These are phyloP conservation scores for Thaleichthys pacificus DNA, from an alignment of 2,797 vertebrate species.

Conservation along the genomic window DNA sequence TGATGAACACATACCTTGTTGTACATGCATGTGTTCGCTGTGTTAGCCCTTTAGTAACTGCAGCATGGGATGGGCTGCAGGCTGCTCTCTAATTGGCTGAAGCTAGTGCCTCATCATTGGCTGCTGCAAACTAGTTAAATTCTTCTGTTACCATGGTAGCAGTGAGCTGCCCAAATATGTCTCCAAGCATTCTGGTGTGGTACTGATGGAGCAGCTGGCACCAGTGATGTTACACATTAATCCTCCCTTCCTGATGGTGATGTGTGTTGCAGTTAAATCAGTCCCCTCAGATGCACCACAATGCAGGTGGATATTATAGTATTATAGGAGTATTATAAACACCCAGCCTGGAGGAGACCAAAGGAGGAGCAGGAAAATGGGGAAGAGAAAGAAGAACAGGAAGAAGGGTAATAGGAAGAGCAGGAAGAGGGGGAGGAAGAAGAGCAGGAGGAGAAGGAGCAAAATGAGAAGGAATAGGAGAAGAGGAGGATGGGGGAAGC, in stretches of 20 bases:
- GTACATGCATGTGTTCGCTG: constrained; percentile 35
- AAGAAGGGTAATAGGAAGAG: not conserved
- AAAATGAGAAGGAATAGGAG: not conserved
- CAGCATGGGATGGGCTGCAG: constrained; percentile 77
- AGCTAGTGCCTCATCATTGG: constrained; percentile 77
- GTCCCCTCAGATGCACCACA: constrained; percentile 48
- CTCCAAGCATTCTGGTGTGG: constrained; percentile 66
- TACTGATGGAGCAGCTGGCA: constrained; percentile 71
- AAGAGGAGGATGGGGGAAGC: not conserved
- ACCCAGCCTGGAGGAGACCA: too few relatives aligned
- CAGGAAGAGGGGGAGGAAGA: too few relatives aligned
- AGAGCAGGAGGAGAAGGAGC: too few relatives aligned
- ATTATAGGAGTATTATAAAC: not conserved
- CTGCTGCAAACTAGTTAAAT: constrained; percentile 80
- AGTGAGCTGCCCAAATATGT: constrained; percentile 83
- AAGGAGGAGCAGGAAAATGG: not conserved
- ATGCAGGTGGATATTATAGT: not conserved
- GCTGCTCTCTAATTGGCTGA: constrained; percentile 74
- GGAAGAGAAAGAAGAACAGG: not conserved
- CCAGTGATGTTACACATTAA: constrained; percentile 50
- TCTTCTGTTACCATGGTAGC: constrained; percentile 86
- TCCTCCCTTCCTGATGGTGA: constrained; percentile 47
- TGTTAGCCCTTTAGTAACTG: constrained; percentile 64
- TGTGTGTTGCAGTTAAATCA: constrained; percentile 61
- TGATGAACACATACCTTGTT: constrained; percentile 18